Evolutionary conservation across 1,140 invertebrate species (phyloP).

Genomic region (Prorops nasuta): DNA sequence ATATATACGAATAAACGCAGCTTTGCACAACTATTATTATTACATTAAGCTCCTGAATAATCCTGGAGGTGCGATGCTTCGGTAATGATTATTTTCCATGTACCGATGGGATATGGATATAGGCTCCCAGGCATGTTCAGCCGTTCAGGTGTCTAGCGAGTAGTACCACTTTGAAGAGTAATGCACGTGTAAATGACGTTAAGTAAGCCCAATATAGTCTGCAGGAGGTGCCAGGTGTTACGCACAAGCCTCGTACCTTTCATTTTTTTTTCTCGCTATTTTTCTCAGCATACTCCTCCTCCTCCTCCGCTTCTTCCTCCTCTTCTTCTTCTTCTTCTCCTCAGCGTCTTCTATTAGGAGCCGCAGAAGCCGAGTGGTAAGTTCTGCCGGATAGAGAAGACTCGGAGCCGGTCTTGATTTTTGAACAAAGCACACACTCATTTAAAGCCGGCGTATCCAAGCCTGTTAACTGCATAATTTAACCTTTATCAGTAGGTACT

Average conservation of each 20-base stretch:
- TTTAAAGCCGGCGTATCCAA: background rate
- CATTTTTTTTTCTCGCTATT: too few relatives aligned
- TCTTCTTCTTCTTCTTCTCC: constrained; percentile 5
- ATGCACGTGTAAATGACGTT: constrained; percentile 40
- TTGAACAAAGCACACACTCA: background rate
- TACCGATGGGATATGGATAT: too few relatives aligned
- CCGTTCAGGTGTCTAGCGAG: constrained; percentile 34
- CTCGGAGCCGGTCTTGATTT: constrained; percentile 3
- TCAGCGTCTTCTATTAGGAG: constrained; percentile 25
- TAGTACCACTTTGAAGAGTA: constrained; percentile 41
- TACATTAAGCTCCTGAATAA: too few relatives aligned
- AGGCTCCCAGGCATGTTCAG: too few relatives aligned
- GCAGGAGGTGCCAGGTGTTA: constrained; percentile 32
- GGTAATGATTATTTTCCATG: too few relatives aligned
- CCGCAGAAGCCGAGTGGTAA: constrained; percentile 27
- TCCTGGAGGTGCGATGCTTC: too few relatives aligned
- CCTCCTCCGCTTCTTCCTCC: constrained; percentile 4
- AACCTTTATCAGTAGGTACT: too few relatives aligned
- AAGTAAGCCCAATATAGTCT: constrained; percentile 35
- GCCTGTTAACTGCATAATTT: too few relatives aligned
- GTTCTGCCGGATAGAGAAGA: constrained; percentile 15
- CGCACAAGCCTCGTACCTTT: constrained; percentile 8
- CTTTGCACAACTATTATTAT: too few relatives aligned
- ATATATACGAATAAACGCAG: too few relatives aligned
- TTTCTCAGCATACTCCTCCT: too few relatives aligned